These are phyloP conservation scores for Phacellophora camtschatica DNA, from an alignment of 30 jellyfish, hydroid and myxozoan genomes.

Conservation along the genomic window DNA sequence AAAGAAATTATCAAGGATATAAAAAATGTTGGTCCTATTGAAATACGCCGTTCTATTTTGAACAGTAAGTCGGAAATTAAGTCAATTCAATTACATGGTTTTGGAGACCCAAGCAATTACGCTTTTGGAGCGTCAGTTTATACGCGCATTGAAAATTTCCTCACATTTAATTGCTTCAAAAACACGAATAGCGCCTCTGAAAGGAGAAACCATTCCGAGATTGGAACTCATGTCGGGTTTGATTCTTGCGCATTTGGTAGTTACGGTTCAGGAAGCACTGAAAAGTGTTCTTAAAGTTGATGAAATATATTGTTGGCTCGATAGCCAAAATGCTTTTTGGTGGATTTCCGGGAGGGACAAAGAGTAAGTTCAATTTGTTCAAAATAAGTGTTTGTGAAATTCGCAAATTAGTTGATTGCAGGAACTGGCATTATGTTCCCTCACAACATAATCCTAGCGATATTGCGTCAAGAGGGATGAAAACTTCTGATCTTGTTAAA, in stretches of 20 bases:
- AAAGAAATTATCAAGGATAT: not conserved
- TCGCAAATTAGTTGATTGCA: not conserved
- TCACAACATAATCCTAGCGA: not conserved
- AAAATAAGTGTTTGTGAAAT: not conserved
- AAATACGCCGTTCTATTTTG: not conserved
- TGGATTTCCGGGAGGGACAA: not conserved
- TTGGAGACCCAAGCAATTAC: not conserved
- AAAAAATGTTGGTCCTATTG: not conserved
- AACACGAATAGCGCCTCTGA: not conserved
- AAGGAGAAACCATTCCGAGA: not conserved
- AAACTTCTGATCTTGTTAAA: not conserved
- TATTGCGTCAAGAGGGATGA: not conserved
- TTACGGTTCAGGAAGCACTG: not conserved
- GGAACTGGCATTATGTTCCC: not conserved
- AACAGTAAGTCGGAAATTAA: not conserved
- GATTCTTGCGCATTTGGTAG: not conserved
- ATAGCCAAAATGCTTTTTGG: not conserved
- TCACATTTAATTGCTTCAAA: not conserved
- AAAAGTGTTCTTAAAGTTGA: not conserved
- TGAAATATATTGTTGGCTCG: not conserved
- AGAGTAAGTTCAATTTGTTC: not conserved
- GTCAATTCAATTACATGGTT: not conserved
- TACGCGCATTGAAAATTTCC: not conserved
- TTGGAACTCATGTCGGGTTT: too few species aligned
- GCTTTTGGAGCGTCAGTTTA: not conserved